Evolutionary conservation across 1,140 invertebrate species (phyloP), one percentile per base, ranked within the genome.

Genomic region (Megathymus violae): DNA sequence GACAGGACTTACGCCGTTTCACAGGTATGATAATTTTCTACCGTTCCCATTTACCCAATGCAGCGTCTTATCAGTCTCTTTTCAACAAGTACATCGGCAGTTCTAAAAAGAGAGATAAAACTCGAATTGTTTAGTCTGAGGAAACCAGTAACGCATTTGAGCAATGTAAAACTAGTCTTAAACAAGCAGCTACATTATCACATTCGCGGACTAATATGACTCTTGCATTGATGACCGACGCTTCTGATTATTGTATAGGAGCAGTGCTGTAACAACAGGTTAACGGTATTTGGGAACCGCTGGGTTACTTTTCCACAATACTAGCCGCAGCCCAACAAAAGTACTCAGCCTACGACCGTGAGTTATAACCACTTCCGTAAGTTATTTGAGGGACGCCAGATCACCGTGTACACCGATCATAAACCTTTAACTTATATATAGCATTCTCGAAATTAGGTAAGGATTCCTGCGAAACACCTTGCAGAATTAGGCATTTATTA

Each of bases 281-380:
- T 0, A 22, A 72, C n/a, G 46, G 47, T 3, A 38, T 41, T 19
- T 71, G 68, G 61, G 50, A 74, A 67, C 85, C 83, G 1, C 46
- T 90, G 0, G 81, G 71, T 14, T 91, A 88, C 59, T 90, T 88
- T 46, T 89, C 85, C 6, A 56, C 44, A 25, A 44, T 34, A 11
- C 9, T 64, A 9, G 19, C 52, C 0, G 0, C 17, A n/a, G 11
- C 62, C 0, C 46, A 64, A 51, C 22, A 44, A n/a, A 64, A 52
- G n/a, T 64, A 64, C 7, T 34, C 11, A 15, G 19, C 62, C 0
- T 67, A 62, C 16, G 65, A 67, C 15, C 80, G 86, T 4, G 91
- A 93, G 71, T 64, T 68, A n/a, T n/a, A n/a, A n/a, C n/a, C n/a
- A n/a, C n/a, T n/a, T n/a, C 60, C 14, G 62, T 0, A 46, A 60